Evolutionary conservation across 2,113 vertebrate genomes (phyloP), one percentile per base, ranked within the genome.

Genomic region (Herpailurus yagouaroundi): DNA sequence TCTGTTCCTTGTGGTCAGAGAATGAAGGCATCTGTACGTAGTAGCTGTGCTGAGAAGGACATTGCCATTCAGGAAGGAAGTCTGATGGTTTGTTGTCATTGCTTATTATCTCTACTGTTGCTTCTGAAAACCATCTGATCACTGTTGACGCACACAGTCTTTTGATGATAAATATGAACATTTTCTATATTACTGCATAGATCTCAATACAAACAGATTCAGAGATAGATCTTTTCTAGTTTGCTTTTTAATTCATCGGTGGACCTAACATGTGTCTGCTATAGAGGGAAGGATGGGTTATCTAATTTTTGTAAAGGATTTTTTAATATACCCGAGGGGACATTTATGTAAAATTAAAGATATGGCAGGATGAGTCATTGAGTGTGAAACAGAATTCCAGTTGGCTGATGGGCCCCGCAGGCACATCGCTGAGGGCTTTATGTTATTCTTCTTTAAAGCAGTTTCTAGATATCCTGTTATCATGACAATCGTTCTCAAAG

Each of bases 301-400:
- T 88, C 55, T 95, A 38, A 96, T 96, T 83, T 95, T 85, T 73
- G 45, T 63, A 84, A 95, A 88, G 0, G 25, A 93, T 94, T 88
- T 96, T 50, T 68, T 92, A 97, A 63, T 81, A 86, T 4, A 79
- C 31, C 48, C 69, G 76, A 81, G 15, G 9, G 85, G 16, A 38
- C 64, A 97, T 36, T 81, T 84, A 87, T 14, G 4, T 94, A 92
- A 89, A 92, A 81, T 52, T 23, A 85, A 52, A 95, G 71, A 52
- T 21, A 38, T 21, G 66, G 12, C 11, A 96, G 48, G 15, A 50
- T 3, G 38, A 85, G n/a, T 57, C 52, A 55, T 0, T 80, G 45
- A 79, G 73, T 91, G 3, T 60, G 31, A 89, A 89, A 80, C 11
- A 79, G 14, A 92, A 87, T 83, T 80, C 36, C 52, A 81, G 81